These are phyloP conservation scores for Antennarius maculatus DNA, from an alignment of 2,797 vertebrate species.

Conservation along the genomic window DNA sequence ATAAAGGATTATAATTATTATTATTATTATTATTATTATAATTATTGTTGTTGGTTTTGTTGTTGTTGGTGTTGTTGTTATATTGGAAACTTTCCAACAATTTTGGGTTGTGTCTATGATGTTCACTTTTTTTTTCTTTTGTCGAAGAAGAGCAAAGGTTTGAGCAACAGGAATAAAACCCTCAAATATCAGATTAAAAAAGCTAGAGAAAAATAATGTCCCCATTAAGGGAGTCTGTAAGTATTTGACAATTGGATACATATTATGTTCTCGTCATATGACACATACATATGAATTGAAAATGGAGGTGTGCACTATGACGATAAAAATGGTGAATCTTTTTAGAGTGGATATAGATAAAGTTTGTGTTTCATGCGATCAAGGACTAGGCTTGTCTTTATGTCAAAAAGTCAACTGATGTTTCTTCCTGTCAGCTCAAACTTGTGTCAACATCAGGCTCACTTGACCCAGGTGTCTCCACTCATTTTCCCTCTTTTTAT, in stretches of 20 bases:
- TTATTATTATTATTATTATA: no score
- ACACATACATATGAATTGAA: constrained; percentile 17
- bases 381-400: constrained; percentile 37
- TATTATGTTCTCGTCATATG: neutral
- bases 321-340: no score
- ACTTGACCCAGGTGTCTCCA: constrained; percentile 62
- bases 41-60: no score
- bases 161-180: neutral
- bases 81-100: neutral
- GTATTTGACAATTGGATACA: constrained; percentile 12
- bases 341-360: neutral
- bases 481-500: constrained; percentile 41
- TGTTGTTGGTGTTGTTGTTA: no score
- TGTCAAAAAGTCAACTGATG: constrained; percentile 63
- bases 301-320: neutral
- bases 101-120: neutral
- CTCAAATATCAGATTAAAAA: constrained; percentile 2
- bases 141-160: neutral
- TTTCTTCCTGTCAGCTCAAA: constrained; percentile 59
- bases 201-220: neutral
- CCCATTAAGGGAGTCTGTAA: neutral
- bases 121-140: neutral
- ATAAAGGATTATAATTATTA: no score
- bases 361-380: constrained; percentile 14
- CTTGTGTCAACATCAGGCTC: constrained; percentile 63